These are phyloP conservation scores for Hirundichthys speculiger DNA, from an alignment of 2,113 vertebrate genomes.

Conservation along the genomic window DNA sequence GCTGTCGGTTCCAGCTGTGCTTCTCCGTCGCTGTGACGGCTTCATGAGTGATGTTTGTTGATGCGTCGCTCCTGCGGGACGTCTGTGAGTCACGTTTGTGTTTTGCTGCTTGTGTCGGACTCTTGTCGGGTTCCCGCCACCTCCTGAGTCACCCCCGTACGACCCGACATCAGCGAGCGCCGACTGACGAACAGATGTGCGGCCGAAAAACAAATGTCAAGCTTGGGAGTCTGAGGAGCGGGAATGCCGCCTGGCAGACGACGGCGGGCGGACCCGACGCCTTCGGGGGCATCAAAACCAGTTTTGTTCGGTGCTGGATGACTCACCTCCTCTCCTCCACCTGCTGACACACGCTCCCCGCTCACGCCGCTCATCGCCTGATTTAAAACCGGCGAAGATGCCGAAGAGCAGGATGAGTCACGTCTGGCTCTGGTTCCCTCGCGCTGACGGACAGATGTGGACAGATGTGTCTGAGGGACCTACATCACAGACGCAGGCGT, in stretches of 20 bases:
- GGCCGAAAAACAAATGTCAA: neutral
- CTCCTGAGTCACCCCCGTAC: constrained; percentile 35
- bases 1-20: no score
- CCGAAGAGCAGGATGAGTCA: neutral
- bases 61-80: no score
- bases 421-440: neutral
- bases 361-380: constrained; percentile 12
- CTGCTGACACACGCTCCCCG: constrained; percentile 38
- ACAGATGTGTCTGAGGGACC: no score
- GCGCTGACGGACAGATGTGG: no score
- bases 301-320: constrained; percentile 39
- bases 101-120: neutral
- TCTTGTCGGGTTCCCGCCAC: constrained; percentile 20
- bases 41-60: no score
- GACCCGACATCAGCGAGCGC: constrained; percentile 18
- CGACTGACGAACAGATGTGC: constrained; percentile 55
- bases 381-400: neutral
- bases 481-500: no score
- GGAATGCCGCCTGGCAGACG: constrained; percentile 31
- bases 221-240: constrained; percentile 8
- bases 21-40: no score
- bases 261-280: constrained; percentile 9
- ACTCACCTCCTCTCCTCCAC: constrained; percentile 35
- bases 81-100: neutral
- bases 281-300: constrained; percentile 46